Percentiles rank a stretch among this genome's conserved stretches.
phyloP scores from a whole-genome alignment of 2,113 vertebrate species.

The Prinia subflava region DNA sequence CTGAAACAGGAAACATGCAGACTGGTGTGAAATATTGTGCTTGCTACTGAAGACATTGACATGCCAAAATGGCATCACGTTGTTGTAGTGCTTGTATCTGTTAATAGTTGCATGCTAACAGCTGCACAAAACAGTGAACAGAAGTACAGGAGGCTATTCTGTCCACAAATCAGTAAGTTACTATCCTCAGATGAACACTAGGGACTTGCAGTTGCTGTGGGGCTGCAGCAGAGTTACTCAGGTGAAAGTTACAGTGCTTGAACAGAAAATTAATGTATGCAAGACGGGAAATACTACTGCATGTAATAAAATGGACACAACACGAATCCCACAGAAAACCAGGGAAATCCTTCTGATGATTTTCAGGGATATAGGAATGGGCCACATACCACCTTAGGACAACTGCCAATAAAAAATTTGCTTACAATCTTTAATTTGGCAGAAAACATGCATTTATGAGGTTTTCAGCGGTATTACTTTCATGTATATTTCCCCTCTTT shows the following conservation, averaged over 20 bases:
- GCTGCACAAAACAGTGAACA: not conserved
- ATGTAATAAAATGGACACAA: not conserved
- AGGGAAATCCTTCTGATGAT: not conserved
- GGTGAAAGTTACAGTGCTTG: not conserved
- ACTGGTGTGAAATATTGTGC: slow-evolving; percentile 53
- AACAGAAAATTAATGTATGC: not conserved
- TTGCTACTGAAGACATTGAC: not conserved
- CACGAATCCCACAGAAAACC: not conserved
- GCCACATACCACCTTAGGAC: not conserved
- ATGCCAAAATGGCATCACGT: not conserved
- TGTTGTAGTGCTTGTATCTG: not conserved
- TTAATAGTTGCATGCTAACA: not conserved
- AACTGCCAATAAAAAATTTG: not conserved
- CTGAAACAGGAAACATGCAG: slow-evolving; percentile 48
- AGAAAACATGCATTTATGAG: not conserved
- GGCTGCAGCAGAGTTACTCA: not conserved
- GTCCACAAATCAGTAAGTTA: not conserved
- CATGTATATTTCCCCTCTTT: not conserved
- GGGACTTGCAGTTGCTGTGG: not conserved
- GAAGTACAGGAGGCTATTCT: not conserved
- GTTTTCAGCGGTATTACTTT: not conserved
- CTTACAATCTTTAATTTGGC: not conserved
- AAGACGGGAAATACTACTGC: not conserved
- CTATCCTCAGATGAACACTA: not conserved
- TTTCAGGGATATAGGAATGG: not conserved